Evolutionary conservation across 2,113 vertebrate species (phyloP).

Genomic region (Pangasianodon gigas): DNA sequence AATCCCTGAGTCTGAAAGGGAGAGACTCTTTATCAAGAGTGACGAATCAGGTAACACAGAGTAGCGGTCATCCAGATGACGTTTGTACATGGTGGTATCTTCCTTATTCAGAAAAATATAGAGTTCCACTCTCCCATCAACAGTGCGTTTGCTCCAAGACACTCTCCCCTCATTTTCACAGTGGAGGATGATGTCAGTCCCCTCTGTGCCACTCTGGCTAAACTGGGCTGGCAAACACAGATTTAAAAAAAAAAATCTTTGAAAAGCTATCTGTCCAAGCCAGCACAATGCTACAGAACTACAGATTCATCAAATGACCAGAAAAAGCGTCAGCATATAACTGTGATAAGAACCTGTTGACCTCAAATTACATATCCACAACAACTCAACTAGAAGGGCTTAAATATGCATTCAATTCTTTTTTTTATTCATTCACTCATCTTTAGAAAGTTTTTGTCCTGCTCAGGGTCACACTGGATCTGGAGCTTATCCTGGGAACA

Average conservation of each 20-base stretch:
- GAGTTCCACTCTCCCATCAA: neutral
- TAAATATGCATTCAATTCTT: neutral
- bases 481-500: neutral
- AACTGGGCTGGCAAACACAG: neutral
- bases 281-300: neutral
- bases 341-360: neutral
- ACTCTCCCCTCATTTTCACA: neutral
- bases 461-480: neutral
- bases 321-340: neutral
- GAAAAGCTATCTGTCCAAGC: neutral
- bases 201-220: neutral
- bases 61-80: neutral
- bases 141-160: neutral
- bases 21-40: neutral
- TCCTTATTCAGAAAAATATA: too few species aligned
- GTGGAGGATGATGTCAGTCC: neutral
- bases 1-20: neutral
- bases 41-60: neutral
- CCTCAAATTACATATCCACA: neutral
- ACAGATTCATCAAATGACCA: neutral
- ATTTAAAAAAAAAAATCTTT: neutral
- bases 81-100: too few species aligned
- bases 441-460: neutral
- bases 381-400: neutral
- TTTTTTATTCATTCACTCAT: neutral